phyloP scores from a whole-genome alignment of 2,797 vertebrate genomes.

The Taeniopygia guttata region DNA sequence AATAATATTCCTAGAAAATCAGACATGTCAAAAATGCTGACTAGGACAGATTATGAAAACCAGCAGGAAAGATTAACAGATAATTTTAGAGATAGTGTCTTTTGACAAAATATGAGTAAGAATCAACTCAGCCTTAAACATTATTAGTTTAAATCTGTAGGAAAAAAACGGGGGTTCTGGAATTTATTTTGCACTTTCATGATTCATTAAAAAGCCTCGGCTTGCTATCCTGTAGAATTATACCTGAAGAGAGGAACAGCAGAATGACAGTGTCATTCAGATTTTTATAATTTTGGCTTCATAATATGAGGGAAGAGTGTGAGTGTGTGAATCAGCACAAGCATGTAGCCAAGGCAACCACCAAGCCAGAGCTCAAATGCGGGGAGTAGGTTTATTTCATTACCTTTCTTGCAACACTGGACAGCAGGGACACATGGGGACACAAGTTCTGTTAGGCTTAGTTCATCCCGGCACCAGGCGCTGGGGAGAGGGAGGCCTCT shows the following conservation, averaged over 20 bases:
- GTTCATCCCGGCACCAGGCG: background rate
- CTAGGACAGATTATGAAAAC: background rate
- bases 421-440: background rate
- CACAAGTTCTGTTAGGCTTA: background rate
- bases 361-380: background rate
- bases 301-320: background rate
- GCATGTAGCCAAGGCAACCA: background rate
- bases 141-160: background rate
- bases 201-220: background rate
- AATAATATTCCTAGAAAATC: background rate
- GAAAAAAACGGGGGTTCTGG: background rate
- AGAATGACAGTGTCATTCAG: background rate
- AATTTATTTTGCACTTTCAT: background rate
- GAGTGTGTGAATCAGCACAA: background rate
- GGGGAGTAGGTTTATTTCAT: background rate
- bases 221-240: background rate
- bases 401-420: background rate
- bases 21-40: background rate
- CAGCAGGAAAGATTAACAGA: background rate
- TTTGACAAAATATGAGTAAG: background rate
- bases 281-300: background rate
- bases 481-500: fast-evolving
- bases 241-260: background rate
- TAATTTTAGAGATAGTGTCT: background rate
- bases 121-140: background rate